Evolutionary conservation across 2,113 vertebrate species (phyloP).

Genomic region (Butastur rufipennis): DNA sequence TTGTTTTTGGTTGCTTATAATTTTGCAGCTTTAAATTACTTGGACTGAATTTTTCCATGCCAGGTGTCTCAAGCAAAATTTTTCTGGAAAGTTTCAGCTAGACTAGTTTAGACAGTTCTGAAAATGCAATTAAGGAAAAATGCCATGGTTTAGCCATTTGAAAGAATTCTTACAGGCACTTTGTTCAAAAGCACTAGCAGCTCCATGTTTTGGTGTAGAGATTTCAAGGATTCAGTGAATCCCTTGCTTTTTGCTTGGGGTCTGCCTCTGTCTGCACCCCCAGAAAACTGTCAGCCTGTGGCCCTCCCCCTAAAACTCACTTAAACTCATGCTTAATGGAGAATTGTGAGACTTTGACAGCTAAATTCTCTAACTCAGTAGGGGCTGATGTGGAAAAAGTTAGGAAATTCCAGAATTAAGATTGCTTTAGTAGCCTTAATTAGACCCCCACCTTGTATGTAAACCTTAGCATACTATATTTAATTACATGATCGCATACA

Average conservation of each 20-base stretch:
- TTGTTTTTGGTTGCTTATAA: constrained; percentile 51
- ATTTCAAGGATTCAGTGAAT: background rate
- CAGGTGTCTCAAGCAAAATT: constrained; percentile 54
- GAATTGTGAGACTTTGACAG: background rate
- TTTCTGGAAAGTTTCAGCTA: constrained; percentile 63
- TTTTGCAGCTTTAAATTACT: constrained; percentile 59
- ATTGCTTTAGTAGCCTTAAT: background rate
- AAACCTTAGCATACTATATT: background rate
- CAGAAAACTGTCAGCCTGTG: background rate
- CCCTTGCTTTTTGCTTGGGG: background rate
- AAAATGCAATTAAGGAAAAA: constrained; percentile 54
- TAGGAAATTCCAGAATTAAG: background rate
- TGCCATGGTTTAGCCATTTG: background rate
- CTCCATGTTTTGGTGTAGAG: background rate
- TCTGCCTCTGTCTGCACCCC: background rate
- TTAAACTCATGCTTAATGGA: background rate
- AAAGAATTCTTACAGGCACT: background rate
- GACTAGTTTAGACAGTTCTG: constrained; percentile 50
- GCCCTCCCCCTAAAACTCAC: background rate
- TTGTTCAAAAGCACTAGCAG: background rate
- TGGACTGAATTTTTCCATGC: constrained; percentile 59
- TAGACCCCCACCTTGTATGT: background rate
- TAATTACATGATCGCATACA: background rate
- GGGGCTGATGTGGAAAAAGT: background rate
- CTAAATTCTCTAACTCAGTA: background rate